Evolutionary conservation across 2,113 vertebrate species (phyloP), one percentile per base, ranked within the genome.

Genomic region (Candoia aspera): DNA sequence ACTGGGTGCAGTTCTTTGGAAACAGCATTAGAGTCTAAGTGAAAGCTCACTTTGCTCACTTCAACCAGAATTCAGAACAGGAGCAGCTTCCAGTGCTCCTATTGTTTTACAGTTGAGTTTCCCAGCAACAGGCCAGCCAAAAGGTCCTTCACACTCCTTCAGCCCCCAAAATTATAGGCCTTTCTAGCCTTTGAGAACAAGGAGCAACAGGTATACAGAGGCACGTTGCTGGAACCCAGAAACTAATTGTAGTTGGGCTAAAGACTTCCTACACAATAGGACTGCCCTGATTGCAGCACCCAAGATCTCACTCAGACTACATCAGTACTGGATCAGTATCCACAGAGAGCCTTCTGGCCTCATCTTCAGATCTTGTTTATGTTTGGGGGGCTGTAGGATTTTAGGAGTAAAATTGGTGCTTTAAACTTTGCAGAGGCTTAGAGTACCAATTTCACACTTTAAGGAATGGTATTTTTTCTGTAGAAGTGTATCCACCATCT

Each of bases 1-100:
- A 92, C 92, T 94, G 85, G 95, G 92, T 23, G 37, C 24, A n/a
- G 26, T 21, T 84, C 26, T n/a, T 26, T 29, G 17, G 26, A 42
- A 1, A 29, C 58, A 37, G 23, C 9, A 1, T 29, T 46, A 84
- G 54, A 37, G 26, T 42, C 33, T 29, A n/a, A 37, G 13, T 12
- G 13, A 19, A 8, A 37, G 24, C 42, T 42, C 42, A 68, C 24
- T 90, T 37, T 83, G 21, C 0, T 24, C n/a, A 0, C 23, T 37
- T 90, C 23, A 90, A 8, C 6, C 37, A 12, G 62, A 24, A 15
- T 23, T 24, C 24, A 84, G 33, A 90, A 23, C 23, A 90, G 54
- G 13, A 57, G 2, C 53, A 42, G 33, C 54, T 54, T 73, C 26
- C n/a, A n/a, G 15, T 6, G 29, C 12, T 2, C 6, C 9, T n/a